Conservation (phyloP, 2,888 invertebrate genomes). For the Euclidia mi region DNA sequence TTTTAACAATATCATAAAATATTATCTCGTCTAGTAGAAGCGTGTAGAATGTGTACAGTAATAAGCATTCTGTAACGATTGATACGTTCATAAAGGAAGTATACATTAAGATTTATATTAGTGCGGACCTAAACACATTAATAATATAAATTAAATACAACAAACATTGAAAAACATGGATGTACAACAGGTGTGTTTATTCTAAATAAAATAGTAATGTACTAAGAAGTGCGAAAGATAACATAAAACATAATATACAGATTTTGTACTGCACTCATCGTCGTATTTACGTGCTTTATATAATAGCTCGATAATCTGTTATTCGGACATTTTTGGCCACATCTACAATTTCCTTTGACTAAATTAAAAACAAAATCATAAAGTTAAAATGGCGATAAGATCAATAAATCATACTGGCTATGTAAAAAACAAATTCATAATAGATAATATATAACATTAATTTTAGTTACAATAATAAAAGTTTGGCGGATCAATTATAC, state of each 20-base stretch:
- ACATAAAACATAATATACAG: conserved; percentile 45
- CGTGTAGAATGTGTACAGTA: too few relatives aligned
- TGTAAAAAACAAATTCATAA: conserved; percentile 7
- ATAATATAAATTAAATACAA: not conserved
- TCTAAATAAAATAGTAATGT: not conserved
- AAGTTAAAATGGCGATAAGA: conserved; percentile 28
- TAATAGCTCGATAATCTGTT: conserved; percentile 23
- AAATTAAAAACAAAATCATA: conserved; percentile 19
- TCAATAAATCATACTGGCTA: conserved; percentile 37
- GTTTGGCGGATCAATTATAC: conserved; percentile 42
- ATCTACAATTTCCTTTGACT: conserved; percentile 16
- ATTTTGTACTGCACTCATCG: conserved; percentile 54
- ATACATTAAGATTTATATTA: too few relatives aligned
- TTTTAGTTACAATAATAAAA: conserved; percentile 40
- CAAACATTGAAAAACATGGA: not conserved
- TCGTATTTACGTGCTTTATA: conserved; percentile 24
- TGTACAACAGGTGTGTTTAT: not conserved
- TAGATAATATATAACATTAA: conserved; percentile 17
- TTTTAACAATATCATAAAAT: too few relatives aligned
- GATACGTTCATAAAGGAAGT: too few relatives aligned
- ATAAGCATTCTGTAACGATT: too few relatives aligned
- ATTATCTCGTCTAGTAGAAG: too few relatives aligned
- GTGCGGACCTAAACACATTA: too few relatives aligned
- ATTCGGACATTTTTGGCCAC: conserved; percentile 13
- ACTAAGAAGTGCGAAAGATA: conserved; percentile 15